Base-by-base conservation (phyloP, 2,113 vertebrate genomes). In the Conger conger region DNA sequence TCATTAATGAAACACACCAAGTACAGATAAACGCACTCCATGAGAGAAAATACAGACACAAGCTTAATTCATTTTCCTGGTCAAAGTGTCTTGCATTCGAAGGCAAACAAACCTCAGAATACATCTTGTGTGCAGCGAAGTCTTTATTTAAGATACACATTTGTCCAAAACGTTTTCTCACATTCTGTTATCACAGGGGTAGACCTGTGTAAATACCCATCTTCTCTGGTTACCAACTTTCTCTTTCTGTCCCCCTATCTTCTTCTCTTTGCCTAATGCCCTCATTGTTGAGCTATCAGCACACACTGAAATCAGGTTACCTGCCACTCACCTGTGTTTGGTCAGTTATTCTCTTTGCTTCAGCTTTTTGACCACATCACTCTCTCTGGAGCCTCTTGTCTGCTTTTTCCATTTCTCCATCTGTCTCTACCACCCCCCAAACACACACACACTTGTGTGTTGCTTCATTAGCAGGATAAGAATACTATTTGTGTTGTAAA, bases 241-340 rank as follows among this genome's bases (percentile, higher is more conserved):
- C 83, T 3, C 42, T 30, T 13, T 36, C 18, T 53, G 18, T 86
- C 85, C 84, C 82, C 77, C 82, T 84, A 15, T 78, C 36, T 78
- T 42, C 13, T 20, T 23, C 23, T 50, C 38, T 73, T 33, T 73
- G 40, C 40, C 8, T 77, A 4, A 78, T 73, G 81, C 20, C 53
- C 54, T 76, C 81, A 77, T 85, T 83, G 82, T 87, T 86, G 60
- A 30, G 78, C 82, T 57, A 23, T 82, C 83, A 87, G 42, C 83
- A 81, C 54, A 50, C 40, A 4, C 27, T 84, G 79, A 88, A 89
- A 84, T 80, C 84, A 86, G 80, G 82, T 86, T 88, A 87, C 85
- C 88, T 87, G 79, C 53, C 79, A 57, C 30, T 50, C 38, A 36
- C 30, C 79, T 68, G 57, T 30, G 7, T 63, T 45, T 73, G 42